A percentile compares a stretch with the other conserved stretches of the same genome.
Conservation (phyloP, 2,888 invertebrate genomes). For the Tromatobia lineatoria region DNA sequence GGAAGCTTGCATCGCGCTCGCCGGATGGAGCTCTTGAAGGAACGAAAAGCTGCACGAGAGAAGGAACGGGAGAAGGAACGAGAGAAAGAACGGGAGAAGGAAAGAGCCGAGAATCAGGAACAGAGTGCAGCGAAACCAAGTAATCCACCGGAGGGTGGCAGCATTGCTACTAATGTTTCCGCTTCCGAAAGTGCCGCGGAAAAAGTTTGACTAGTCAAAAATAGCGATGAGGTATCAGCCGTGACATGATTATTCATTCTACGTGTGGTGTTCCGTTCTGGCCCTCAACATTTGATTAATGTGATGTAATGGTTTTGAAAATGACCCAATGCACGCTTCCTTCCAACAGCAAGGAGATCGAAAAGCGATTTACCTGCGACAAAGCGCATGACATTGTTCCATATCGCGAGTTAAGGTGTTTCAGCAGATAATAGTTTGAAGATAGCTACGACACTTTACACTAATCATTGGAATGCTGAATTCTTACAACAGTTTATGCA, state of each 20-base stretch:
- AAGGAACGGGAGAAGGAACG: constrained; percentile 77
- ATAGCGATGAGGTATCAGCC: constrained; percentile 79
- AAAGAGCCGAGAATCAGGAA: constrained; percentile 69
- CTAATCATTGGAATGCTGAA: too few species aligned
- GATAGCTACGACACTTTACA: too few species aligned
- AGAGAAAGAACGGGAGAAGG: constrained; percentile 74
- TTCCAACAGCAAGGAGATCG: constrained; percentile 4
- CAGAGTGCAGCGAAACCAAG: constrained; percentile 57
- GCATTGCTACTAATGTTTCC: constrained; percentile 52
- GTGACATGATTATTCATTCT: constrained; percentile 27
- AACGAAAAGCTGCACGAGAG: constrained; percentile 78
- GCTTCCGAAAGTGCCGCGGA: constrained; percentile 74
- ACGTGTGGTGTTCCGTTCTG: constrained; percentile 13
- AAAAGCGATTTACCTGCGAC: background rate
- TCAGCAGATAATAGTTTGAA: background rate
- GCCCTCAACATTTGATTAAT: constrained; percentile 14
- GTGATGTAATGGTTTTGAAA: constrained; percentile 7
- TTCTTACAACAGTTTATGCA: too few species aligned
- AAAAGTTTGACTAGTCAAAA: constrained; percentile 83
- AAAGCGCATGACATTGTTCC: background rate
- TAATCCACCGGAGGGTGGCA: constrained; percentile 53
- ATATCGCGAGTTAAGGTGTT: constrained; percentile 17
- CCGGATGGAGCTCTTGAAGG: constrained; percentile 76
- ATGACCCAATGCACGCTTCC: background rate
- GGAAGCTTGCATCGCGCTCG: constrained; percentile 80